These are phyloP conservation scores for Bombus consobrinus DNA, from an alignment of 1,140 invertebrate genomes.

Conservation along the genomic window DNA sequence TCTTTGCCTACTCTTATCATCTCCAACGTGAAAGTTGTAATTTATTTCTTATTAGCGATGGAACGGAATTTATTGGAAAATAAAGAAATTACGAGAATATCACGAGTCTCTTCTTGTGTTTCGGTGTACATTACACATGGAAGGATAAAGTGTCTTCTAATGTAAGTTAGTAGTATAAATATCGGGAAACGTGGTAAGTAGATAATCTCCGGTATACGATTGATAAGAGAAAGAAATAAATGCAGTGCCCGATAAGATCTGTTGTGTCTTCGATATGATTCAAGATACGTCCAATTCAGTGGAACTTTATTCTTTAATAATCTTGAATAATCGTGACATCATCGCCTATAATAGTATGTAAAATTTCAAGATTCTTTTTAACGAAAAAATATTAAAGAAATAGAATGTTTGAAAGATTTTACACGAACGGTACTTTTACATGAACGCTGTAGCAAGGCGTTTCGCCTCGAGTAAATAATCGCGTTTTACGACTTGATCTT, in stretches of 20 bases:
- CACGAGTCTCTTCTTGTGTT: background rate
- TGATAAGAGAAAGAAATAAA: background rate
- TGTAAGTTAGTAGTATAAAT: background rate
- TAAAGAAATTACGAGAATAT: background rate
- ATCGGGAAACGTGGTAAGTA: background rate
- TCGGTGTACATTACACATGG: background rate
- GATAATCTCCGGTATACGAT: background rate
- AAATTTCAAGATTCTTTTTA: background rate
- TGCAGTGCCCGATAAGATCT: background rate
- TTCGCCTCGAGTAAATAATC: background rate
- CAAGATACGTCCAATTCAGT: background rate
- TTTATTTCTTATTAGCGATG: background rate
- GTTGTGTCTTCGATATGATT: too few species aligned
- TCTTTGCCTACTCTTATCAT: background rate
- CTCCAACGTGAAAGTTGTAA: background rate
- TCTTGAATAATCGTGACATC: background rate
- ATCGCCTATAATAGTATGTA: background rate
- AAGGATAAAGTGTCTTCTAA: background rate
- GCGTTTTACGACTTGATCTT: slow-evolving; percentile 5
- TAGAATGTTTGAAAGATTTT: background rate
- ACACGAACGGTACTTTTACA: background rate
- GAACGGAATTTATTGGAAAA: background rate
- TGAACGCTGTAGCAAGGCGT: too few species aligned
- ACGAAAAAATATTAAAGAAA: background rate
- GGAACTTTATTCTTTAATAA: background rate